Evolutionary conservation across 2,888 invertebrate species (phyloP).

Genomic region (Parnassius smintheus): DNA sequence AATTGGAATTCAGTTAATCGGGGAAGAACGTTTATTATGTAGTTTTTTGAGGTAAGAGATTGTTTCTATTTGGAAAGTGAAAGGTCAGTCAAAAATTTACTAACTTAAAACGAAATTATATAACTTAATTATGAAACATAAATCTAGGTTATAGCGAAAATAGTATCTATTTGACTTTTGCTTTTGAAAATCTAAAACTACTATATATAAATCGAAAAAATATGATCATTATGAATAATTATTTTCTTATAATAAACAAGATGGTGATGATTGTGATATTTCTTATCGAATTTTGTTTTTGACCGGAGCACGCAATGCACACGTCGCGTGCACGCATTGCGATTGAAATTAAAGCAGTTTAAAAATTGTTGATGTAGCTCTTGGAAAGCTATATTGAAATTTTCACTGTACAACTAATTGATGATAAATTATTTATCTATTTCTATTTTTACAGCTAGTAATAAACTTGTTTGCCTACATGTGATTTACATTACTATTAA

Average conservation of each 20-base stretch:
- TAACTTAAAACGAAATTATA: too few relatives aligned
- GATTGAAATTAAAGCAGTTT: not conserved
- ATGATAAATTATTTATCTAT: not conserved
- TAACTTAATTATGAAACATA: too few relatives aligned
- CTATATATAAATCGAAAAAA: not conserved
- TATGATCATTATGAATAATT: not conserved
- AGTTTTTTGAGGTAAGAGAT: not conserved
- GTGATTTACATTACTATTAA: conserved; percentile 18
- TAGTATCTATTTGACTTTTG: too few relatives aligned
- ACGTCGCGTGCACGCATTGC: too few relatives aligned
- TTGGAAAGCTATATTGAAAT: not conserved
- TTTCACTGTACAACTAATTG: not conserved
- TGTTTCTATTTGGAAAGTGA: not conserved
- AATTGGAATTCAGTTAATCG: not conserved
- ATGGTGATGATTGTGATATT: too few relatives aligned
- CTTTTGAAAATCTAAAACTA: too few relatives aligned
- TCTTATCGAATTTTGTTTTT: too few relatives aligned
- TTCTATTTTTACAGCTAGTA: not conserved
- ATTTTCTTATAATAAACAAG: too few relatives aligned
- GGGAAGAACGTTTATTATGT: not conserved
- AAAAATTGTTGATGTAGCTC: not conserved
- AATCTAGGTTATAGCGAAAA: too few relatives aligned
- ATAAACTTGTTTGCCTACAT: not conserved
- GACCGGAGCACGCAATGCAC: too few relatives aligned
- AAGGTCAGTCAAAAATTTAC: not conserved